Conservation (phyloP, 2,113 vertebrate species). For the Periophthalmus modestus region DNA sequence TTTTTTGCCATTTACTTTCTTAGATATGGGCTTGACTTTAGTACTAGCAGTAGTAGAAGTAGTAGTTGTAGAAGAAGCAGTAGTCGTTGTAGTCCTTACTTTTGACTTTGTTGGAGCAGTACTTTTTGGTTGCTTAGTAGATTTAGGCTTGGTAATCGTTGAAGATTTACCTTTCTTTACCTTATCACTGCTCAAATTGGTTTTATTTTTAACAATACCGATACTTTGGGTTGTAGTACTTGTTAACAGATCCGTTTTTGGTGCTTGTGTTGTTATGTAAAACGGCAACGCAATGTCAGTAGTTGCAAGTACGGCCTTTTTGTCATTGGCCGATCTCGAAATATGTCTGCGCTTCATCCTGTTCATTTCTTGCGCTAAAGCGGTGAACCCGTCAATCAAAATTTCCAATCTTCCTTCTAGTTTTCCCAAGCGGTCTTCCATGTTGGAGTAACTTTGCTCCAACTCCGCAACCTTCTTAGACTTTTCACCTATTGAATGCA, state of each 20-base stretch:
- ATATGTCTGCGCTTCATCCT: conserved; percentile 67
- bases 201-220: conserved; percentile 12
- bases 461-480: conserved; percentile 48
- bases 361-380: conserved; percentile 73
- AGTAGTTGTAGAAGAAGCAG: not conserved
- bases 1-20: conserved; percentile 20
- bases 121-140: conserved; percentile 31
- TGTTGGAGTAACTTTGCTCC: conserved; percentile 60
- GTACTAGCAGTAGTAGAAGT: conserved; percentile 19
- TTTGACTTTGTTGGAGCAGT: conserved; percentile 24
- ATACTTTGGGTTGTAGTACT: conserved; percentile 52
- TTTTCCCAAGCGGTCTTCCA: conserved; percentile 62
- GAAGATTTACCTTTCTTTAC: conserved; percentile 24
- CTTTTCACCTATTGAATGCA: conserved; percentile 43
- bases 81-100: conserved; percentile 24
- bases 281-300: conserved; percentile 11
- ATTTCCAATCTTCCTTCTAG: conserved; percentile 74
- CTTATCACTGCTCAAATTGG: not conserved
- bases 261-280: conserved; percentile 28
- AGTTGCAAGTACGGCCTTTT: conserved; percentile 8
- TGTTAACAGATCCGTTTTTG: conserved; percentile 5
- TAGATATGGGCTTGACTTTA: conserved; percentile 26
- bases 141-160: not conserved
- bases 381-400: conserved; percentile 76
- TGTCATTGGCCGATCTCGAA: conserved; percentile 43